A percentile compares a stretch with the other conserved stretches of the same genome.
These are phyloP conservation scores for Nesometra sesokonis DNA, from an alignment of 35 echinoderm and acorn worm species.

Conservation along the genomic window DNA sequence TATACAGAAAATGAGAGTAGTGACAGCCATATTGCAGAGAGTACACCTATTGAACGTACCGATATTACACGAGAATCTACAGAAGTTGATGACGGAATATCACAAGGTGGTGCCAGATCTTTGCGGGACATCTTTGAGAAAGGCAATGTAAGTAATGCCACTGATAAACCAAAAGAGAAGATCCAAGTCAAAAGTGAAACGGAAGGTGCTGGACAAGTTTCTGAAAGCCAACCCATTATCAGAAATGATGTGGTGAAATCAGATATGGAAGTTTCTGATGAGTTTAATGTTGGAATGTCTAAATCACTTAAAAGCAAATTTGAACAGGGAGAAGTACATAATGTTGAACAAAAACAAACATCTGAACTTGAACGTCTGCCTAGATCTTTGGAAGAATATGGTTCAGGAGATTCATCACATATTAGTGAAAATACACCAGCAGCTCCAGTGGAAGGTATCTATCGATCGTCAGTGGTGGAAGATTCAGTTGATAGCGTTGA, in stretches of 20 bases:
- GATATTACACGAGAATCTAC: constrained; percentile 45
- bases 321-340: constrained; percentile 86
- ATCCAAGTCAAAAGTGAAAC: constrained; percentile 36
- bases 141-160: constrained; percentile 66
- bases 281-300: constrained; percentile 23
- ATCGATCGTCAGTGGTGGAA: background rate
- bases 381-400: constrained; percentile 7
- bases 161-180: constrained; percentile 57
- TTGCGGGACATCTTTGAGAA: constrained; percentile 70
- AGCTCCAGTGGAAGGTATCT: background rate
- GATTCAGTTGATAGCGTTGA: background rate
- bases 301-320: constrained; percentile 59
- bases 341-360: constrained; percentile 47
- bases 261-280: background rate
- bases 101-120: constrained; percentile 31
- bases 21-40: constrained; percentile 49
- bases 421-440: background rate
- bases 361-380: constrained; percentile 7
- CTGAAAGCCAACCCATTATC: constrained; percentile 45
- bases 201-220: constrained; percentile 21
- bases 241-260: constrained; percentile 62
- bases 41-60: constrained; percentile 38
- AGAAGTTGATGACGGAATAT: constrained; percentile 33
- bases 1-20: constrained; percentile 14
- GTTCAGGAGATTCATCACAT: background rate